Percentiles rank a stretch among this genome's conserved stretches.
phyloP scores from a whole-genome alignment of 2,888 invertebrate genomes.

The Diplazon laetatorius region DNA sequence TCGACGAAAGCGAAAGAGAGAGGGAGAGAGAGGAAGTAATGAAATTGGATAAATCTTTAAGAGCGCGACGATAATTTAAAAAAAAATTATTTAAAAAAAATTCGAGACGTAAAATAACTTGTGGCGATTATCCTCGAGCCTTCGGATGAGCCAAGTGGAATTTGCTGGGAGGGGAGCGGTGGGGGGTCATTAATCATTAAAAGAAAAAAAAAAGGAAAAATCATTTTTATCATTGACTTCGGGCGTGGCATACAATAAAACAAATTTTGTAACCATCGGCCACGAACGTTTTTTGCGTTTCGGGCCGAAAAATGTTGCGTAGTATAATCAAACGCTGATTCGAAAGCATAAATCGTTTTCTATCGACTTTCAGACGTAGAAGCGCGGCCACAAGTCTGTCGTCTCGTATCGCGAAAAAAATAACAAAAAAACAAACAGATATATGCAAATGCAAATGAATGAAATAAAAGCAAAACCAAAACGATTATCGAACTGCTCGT shows the following conservation, averaged over 20 bases:
- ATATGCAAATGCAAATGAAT: not conserved
- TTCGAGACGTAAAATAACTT: not conserved
- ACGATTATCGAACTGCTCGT: too few relatives aligned
- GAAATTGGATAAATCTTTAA: slow-evolving; percentile 33
- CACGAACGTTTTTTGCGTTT: slow-evolving; percentile 74
- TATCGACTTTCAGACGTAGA: slow-evolving; percentile 71
- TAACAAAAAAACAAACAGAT: not conserved
- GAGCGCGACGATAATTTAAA: slow-evolving; percentile 56
- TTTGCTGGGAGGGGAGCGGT: too few relatives aligned
- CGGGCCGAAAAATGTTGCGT: slow-evolving; percentile 79
- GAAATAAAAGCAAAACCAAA: not conserved
- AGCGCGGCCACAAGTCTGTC: slow-evolving; percentile 10
- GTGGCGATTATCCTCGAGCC: slow-evolving; percentile 67
- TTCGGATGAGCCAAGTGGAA: slow-evolving; percentile 66
- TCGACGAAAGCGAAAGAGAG: not conserved
- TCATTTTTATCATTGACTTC: slow-evolving; percentile 79
- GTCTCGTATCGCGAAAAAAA: not conserved
- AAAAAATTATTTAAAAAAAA: slow-evolving; percentile 51
- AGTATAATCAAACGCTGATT: slow-evolving; percentile 80
- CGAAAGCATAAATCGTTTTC: slow-evolving; percentile 74
- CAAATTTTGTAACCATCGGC: slow-evolving; percentile 77
- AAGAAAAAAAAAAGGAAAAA: too few relatives aligned
- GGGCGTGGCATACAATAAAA: slow-evolving; percentile 79
- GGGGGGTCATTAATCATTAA: slow-evolving; percentile 61
- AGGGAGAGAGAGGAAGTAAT: slow-evolving; percentile 32